phyloP scores from a whole-genome alignment of 2,797 vertebrate genomes.

The Lepidocolaptes lacrymiger region DNA sequence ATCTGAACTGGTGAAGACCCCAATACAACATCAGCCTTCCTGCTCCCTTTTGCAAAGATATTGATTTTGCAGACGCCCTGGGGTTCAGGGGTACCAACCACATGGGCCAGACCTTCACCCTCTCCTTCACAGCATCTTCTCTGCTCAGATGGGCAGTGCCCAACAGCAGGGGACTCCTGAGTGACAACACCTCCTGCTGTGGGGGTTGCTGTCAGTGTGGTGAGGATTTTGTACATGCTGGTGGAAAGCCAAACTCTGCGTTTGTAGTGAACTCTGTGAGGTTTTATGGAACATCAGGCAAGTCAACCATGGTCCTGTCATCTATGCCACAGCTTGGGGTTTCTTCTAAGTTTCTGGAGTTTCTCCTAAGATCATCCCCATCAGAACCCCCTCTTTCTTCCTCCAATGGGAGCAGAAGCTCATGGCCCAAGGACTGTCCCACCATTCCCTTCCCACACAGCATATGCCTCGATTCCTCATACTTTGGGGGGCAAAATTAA shows the following conservation, averaged over 20 bases:
- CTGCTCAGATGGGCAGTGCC: neutral
- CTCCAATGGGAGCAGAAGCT: neutral
- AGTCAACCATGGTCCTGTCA: neutral
- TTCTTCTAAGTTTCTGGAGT: neutral
- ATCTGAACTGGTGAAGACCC: rapidly evolving
- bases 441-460: neutral
- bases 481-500: neutral
- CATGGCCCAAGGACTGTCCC: rapidly evolving
- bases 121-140: neutral
- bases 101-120: neutral
- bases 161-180: neutral
- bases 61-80: neutral
- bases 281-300: neutral
- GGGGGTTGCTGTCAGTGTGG: neutral
- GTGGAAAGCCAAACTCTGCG: neutral
- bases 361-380: neutral
- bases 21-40: neutral
- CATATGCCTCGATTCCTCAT: rapidly evolving
- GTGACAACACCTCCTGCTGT: neutral
- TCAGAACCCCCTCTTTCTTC: neutral
- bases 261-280: neutral
- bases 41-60: neutral
- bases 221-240: neutral
- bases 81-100: rapidly evolving
- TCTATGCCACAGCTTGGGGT: neutral